phyloP scores from a whole-genome alignment of 2,888 invertebrate genomes.

The Eremobia ochroleuca region DNA sequence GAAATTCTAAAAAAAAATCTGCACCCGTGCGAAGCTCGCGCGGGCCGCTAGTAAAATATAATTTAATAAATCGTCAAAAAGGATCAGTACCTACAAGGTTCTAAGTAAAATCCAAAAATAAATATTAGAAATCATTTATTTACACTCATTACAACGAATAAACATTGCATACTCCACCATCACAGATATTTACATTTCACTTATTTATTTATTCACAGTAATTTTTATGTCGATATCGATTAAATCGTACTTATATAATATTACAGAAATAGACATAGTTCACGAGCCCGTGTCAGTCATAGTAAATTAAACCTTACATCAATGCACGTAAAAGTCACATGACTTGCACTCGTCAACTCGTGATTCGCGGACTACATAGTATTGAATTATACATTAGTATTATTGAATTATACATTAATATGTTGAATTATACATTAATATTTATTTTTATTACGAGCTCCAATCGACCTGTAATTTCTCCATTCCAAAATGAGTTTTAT shows the following conservation, averaged over 20 bases:
- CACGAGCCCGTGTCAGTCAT: neutral
- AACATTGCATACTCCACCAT: slow-evolving; percentile 53
- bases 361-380: neutral
- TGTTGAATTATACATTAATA: neutral
- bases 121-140: slow-evolving; percentile 69
- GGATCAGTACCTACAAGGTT: neutral
- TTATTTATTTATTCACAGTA: slow-evolving; percentile 29
- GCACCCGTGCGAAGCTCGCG: no score
- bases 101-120: slow-evolving; percentile 14
- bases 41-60: neutral
- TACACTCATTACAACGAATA: slow-evolving; percentile 71
- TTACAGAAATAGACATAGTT: neutral
- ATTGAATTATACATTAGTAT: neutral
- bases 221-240: slow-evolving; percentile 39
- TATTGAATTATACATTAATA: no score
- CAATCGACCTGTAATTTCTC: neutral
- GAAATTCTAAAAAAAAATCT: no score
- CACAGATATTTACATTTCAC: slow-evolving; percentile 53
- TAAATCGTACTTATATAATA: slow-evolving; percentile 28
- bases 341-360: neutral
- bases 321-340: neutral
- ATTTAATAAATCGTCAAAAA: neutral
- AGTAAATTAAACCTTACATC: slow-evolving; percentile 3
- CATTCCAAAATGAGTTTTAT: slow-evolving; percentile 10
- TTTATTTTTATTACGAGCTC: neutral